Evolutionary conservation across 2,888 invertebrate species (phyloP).

Genomic region (Odontomyia ornata): DNA sequence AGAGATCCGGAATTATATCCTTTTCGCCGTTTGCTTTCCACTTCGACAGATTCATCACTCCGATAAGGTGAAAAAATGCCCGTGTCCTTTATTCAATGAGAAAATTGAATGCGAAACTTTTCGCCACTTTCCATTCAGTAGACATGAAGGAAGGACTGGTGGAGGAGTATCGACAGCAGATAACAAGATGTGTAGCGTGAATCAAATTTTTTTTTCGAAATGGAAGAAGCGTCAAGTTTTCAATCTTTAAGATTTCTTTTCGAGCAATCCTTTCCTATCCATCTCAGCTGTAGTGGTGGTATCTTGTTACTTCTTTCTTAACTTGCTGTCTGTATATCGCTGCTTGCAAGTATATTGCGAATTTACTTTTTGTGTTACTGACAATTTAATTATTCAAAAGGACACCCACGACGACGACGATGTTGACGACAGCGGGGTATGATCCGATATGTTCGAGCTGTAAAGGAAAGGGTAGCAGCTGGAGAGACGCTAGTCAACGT

Average conservation of each 20-base stretch:
- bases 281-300: too few relatives aligned
- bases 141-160: not conserved
- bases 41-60: not conserved
- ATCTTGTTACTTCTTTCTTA: not conserved
- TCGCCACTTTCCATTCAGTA: not conserved
- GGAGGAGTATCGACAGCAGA: too few relatives aligned
- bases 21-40: not conserved
- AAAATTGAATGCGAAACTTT: constrained; percentile 22
- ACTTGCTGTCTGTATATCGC: not conserved
- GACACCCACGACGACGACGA: not conserved
- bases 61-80: not conserved
- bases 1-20: constrained; percentile 1
- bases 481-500: not conserved
- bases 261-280: not conserved
- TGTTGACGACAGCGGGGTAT: not conserved
- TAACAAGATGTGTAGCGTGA: not conserved
- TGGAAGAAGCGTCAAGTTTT: not conserved
- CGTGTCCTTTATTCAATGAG: not conserved
- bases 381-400: constrained; percentile 43
- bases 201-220: not conserved
- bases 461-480: not conserved
- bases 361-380: constrained; percentile 30
- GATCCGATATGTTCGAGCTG: not conserved
- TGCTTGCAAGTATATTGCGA: not conserved
- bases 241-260: not conserved